phyloP scores from a whole-genome alignment of 2,888 invertebrate genomes.

The Apeira syringaria region DNA sequence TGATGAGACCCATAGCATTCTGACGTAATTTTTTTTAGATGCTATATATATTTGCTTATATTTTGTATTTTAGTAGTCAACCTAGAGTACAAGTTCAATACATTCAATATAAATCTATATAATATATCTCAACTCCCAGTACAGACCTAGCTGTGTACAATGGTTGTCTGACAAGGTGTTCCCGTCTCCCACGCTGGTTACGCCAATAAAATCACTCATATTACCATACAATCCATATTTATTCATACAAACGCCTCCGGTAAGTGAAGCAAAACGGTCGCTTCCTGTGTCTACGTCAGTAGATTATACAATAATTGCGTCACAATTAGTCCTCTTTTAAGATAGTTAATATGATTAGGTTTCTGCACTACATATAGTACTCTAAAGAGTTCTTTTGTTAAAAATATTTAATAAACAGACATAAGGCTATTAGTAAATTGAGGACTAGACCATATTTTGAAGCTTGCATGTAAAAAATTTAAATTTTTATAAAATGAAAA shows the following conservation, averaged over 20 bases:
- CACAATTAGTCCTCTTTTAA: conserved; percentile 25
- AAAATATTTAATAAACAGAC: too few species aligned
- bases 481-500: too few species aligned
- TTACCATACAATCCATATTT: conserved; percentile 70
- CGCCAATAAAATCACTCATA: conserved; percentile 57
- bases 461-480: too few species aligned
- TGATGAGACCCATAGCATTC: too few species aligned
- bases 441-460: too few species aligned
- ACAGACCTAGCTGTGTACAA: conserved; percentile 13
- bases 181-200: conserved; percentile 59
- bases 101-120: too few species aligned
- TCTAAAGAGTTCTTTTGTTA: too few species aligned
- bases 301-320: conserved; percentile 39
- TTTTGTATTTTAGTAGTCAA: too few species aligned
- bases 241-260: conserved; percentile 48
- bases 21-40: too few species aligned
- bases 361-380: conserved; percentile 4
- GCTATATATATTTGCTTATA: too few species aligned
- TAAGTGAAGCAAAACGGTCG: conserved; percentile 60
- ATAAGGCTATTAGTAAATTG: too few species aligned
- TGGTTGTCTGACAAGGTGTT: conserved; percentile 36
- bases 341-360: conserved; percentile 11
- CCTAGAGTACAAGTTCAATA: too few species aligned
- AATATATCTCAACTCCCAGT: not conserved
- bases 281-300: conserved; percentile 50